Conservation (phyloP, 2,888 invertebrate genomes). For the Acleris laterana region DNA sequence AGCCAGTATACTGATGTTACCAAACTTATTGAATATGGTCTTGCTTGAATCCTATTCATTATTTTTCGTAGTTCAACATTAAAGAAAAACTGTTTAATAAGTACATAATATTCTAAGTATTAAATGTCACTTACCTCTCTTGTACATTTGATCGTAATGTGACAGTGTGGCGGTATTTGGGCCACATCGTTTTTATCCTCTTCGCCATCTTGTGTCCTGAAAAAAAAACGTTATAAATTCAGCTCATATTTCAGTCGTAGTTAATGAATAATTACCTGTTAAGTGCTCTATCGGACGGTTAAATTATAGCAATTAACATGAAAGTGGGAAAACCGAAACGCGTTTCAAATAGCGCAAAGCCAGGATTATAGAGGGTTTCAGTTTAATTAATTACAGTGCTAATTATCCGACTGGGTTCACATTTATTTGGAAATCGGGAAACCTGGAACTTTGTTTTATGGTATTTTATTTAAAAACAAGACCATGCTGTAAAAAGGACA, state of each 20-base stretch:
- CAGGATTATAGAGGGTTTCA: not conserved
- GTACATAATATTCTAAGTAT: not conserved
- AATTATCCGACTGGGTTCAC: not conserved
- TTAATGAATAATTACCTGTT: not conserved
- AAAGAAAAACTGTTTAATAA: no score
- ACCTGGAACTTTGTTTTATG: no score
- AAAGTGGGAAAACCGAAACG: not conserved
- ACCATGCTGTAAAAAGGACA: no score
- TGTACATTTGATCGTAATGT: conserved; percentile 95
- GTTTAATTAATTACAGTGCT: not conserved
- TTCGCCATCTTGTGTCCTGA: conserved; percentile 68
- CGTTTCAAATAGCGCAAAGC: not conserved
- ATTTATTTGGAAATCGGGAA: no score
- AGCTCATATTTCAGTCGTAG: not conserved
- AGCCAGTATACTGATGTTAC: no score
- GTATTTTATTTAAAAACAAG: no score
- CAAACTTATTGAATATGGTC: no score
- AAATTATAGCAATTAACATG: not conserved
- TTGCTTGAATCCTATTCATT: no score
- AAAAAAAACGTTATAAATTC: conserved; percentile 11
- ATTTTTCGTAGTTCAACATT: no score
- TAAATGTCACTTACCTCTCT: conserved; percentile 88
- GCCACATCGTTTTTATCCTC: conserved; percentile 72
- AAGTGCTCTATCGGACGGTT: not conserved
- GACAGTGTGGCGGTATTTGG: conserved; percentile 92